Base-by-base conservation (phyloP, 2,888 invertebrate species). In the Cactoblastis cactorum region DNA sequence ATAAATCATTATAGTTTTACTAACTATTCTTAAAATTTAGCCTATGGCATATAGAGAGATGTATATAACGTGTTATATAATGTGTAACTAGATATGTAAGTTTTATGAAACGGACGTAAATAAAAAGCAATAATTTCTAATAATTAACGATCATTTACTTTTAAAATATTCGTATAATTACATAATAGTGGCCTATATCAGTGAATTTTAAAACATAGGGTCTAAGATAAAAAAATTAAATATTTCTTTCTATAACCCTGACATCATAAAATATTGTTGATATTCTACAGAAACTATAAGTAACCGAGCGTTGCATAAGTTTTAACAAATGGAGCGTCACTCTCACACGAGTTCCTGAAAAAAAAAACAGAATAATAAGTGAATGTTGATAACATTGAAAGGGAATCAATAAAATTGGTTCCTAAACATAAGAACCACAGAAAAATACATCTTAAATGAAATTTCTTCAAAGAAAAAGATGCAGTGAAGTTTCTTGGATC, bases 301-400 rank as follows among this genome's bases (percentile, higher is more conserved):
- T 97, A 97, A 86, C 97, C 97, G 85, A 97, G 93, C 69, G 96
- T 97, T 83, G 96, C 95, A 85, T 97, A 97, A 78, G 96, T 97
- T 93, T 97, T 97, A 89, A 96, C 96, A 91, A 96, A 97, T 80
- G 96, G 95, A 83, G 94, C 93, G 86, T 96, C 96, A 90, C 94
- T 94, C 87, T 94, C 94, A 91, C 95, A 95, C 83, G 93, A 93
- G 86, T 94, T 95, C 91, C 96, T 96, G 93, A 68, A 92, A 88
- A 80, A 74, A 86, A 41, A 64, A 15, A 65, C 1, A 53, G 47
- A 52, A 45, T 9, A 18, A 39, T 35, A n/a, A n/a, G n/a, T n/a
- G n/a, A n/a, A n/a, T n/a, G n/a, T n/a, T n/a, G n/a, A n/a, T n/a
- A n/a, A n/a, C n/a, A n/a, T n/a, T n/a, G n/a, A n/a, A n/a, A n/a